phyloP scores from a whole-genome alignment of 2,888 invertebrate genomes.

The Meganola albula region DNA sequence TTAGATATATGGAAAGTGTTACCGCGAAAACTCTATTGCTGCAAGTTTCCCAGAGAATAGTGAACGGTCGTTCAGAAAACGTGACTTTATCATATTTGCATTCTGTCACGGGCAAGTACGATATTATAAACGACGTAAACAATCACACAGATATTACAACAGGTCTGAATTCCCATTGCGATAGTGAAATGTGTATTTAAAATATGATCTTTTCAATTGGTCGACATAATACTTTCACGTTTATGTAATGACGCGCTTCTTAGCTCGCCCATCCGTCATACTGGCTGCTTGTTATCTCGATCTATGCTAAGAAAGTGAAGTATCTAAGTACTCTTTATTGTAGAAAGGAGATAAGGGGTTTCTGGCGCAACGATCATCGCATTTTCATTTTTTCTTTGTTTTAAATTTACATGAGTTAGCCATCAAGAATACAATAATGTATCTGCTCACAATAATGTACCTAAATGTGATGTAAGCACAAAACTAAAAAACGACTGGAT shows the following conservation, averaged over 20 bases:
- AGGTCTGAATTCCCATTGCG: conserved; percentile 31
- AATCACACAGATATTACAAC: conserved; percentile 22
- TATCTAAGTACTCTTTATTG: conserved; percentile 49
- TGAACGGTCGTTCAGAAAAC: conserved; percentile 6
- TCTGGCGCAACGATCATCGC: conserved; percentile 18
- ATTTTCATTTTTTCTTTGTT: conserved; percentile 29
- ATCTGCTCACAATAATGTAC: no score
- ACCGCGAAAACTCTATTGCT: no score
- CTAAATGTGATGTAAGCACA: no score
- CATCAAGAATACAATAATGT: no score
- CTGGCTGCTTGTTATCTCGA: conserved; percentile 55
- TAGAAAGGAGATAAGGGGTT: conserved; percentile 43
- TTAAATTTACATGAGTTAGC: no score
- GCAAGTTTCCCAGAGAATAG: not conserved
- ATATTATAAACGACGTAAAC: conserved; percentile 19
- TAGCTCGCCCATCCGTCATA: conserved; percentile 59
- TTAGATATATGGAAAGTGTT: no score
- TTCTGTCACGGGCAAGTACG: conserved; percentile 23
- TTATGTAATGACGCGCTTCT: conserved; percentile 61
- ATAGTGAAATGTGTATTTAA: conserved; percentile 40
- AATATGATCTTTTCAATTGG: conserved; percentile 52
- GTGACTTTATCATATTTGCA: conserved; percentile 11
- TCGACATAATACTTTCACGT: conserved; percentile 63
- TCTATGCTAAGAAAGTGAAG: conserved; percentile 56
- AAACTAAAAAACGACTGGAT: no score